Percentiles rank a stretch among this genome's conserved stretches.
Evolutionary conservation across 2,888 invertebrate species (phyloP).

Genomic region (Amorpha juglandis): DNA sequence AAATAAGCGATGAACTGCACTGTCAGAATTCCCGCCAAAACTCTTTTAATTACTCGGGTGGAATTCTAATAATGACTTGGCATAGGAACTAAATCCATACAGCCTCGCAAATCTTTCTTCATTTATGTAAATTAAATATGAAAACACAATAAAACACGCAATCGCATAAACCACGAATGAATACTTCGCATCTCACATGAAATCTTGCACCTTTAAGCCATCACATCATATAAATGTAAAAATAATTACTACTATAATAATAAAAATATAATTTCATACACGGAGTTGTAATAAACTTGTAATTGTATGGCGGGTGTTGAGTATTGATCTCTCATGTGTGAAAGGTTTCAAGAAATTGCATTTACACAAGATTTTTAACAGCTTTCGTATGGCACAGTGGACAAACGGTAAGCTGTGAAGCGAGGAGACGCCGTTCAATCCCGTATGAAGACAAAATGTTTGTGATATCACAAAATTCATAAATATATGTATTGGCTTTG

Average conservation of each 20-base stretch:
- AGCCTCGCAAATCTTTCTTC: not conserved
- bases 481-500: no score
- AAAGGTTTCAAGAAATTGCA: conserved; percentile 2
- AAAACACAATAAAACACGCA: not conserved
- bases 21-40: no score
- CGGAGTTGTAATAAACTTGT: conserved; percentile 11
- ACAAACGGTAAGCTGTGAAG: no score
- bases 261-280: conserved; percentile 18
- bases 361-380: not conserved
- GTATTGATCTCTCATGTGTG: conserved; percentile 9
- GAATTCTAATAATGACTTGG: not conserved
- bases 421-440: no score
- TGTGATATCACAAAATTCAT: no score
- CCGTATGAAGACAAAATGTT: not conserved
- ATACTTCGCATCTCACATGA: conserved; percentile 3
- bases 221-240: conserved; percentile 3
- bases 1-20: no score
- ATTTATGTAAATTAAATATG: not conserved
- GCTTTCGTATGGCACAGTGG: not conserved
- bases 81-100: not conserved
- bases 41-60: no score
- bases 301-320: conserved; percentile 13
- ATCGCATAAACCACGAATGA: no score
- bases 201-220: conserved; percentile 4
- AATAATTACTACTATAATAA: conserved; percentile 14